A percentile compares a stretch with the other conserved stretches of the same genome.
phyloP scores from a whole-genome alignment of 1,140 invertebrate genomes.

The Drosophila cardini region DNA sequence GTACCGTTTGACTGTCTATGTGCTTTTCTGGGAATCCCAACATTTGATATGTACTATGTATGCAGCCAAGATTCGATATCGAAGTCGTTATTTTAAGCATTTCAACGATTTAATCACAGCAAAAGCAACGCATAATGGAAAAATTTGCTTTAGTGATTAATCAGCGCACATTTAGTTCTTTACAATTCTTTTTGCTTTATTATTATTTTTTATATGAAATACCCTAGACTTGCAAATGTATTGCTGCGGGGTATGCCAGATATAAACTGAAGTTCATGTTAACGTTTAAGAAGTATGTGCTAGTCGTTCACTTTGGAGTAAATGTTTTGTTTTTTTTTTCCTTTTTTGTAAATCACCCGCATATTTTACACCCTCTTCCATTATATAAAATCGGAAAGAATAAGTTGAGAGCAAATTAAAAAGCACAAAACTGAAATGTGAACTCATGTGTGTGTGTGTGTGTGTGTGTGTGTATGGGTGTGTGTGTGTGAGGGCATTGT shows the following conservation, averaged over 20 bases:
- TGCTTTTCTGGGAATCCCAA: constrained; percentile 1
- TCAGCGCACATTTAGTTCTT: constrained; percentile 15
- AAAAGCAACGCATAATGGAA: constrained; percentile 19
- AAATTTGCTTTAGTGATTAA: constrained; percentile 25
- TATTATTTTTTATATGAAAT: constrained; percentile 7
- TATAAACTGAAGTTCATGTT: not conserved
- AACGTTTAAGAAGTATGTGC: not conserved
- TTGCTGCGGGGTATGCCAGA: not conserved
- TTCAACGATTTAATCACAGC: constrained; percentile 3
- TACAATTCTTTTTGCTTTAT: not conserved
- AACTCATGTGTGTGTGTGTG: constrained; percentile 42
- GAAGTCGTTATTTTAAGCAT: constrained; percentile 1
- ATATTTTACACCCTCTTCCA: constrained; percentile 50
- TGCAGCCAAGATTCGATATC: not conserved
- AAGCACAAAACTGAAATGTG: constrained; percentile 55
- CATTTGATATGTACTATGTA: too few relatives aligned
- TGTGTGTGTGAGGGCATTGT: constrained; percentile 56
- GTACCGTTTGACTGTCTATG: not conserved
- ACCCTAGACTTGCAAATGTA: constrained; percentile 1
- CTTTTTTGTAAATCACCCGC: constrained; percentile 33
- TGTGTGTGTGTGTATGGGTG: constrained; percentile 31
- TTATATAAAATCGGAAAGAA: constrained; percentile 33
- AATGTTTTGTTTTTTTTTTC: not conserved
- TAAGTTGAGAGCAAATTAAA: constrained; percentile 62
- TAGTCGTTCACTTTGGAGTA: not conserved